Base-by-base conservation (phyloP, 1,140 invertebrate species). In the Rhagoletis zephyria region DNA sequence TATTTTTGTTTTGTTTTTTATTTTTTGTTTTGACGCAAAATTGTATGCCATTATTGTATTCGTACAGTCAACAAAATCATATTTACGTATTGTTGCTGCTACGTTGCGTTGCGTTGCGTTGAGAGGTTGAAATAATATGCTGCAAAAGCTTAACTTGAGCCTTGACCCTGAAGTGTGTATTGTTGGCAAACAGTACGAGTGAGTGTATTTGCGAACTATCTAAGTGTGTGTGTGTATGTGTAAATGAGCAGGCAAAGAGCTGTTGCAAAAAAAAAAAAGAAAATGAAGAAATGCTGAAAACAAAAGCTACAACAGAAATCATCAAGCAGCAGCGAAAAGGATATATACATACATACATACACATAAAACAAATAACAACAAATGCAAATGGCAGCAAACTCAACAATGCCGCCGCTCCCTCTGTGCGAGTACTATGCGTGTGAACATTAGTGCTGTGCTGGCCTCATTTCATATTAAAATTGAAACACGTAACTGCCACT, bases 391-490 rank as follows among this genome's bases (percentile, higher is more conserved):
- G 48, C 74, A 51, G 48, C 19, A 7, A 81, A 48, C 74, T 10
- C 16, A 81, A 56, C 45, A 81, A 81, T 81, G 48, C 5, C 48
- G 51, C 10, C 45, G 67, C 30, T 30, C 30, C 30, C 30, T 30
- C 30, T 30, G 30, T 30, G 30, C 30, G 30, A 30, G 30, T 30
- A 30, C 30, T 30, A 40, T 81, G 74, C 14, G 6, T 56, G 74
- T 5, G 48, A 12, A 56, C 74, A 56, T 81, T 81, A 81, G 48
- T 51, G 45, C 10, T 64, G 9, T 64, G 9, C 19, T 56, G 74
- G 74, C 74, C 74, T 81, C 74, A 81, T 81, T 56, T 81, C 48
- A 6, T 81, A 81, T 81, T 81, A 59, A 81, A 81, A 81, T 81
- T 81, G 74, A 81, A 81, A 81, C 16, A 10, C 74, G 19, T 19